These are phyloP conservation scores for Cyanoderma ruficeps DNA, from an alignment of 2,113 vertebrate species.

Conservation along the genomic window DNA sequence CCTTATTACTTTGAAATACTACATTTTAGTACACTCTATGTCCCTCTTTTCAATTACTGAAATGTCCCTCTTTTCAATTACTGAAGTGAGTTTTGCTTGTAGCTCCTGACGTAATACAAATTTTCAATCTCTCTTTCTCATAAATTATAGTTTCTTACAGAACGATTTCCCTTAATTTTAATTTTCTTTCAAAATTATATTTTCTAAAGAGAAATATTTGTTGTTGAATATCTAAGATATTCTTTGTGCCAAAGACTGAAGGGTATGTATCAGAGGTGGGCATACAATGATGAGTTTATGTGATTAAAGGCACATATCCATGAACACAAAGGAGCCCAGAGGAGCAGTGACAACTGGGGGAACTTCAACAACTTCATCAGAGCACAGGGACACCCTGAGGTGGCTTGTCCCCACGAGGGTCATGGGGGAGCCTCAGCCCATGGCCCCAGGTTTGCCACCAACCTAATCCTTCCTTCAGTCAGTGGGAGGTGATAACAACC, in stretches of 20 bases:
- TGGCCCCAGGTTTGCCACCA: not conserved
- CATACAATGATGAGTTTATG: not conserved
- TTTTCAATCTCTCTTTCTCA: not conserved
- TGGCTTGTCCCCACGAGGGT: rapidly evolving
- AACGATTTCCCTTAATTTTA: not conserved
- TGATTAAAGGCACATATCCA: not conserved
- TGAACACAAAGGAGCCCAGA: not conserved
- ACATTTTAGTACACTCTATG: not conserved
- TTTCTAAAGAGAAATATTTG: not conserved
- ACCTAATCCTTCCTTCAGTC: not conserved
- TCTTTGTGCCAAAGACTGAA: not conserved
- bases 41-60: not conserved
- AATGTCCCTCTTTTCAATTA: not conserved
- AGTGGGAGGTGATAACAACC: not conserved
- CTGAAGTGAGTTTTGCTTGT: not conserved
- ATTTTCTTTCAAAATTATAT: not conserved
- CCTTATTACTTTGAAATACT: not conserved
- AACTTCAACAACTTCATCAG: not conserved
- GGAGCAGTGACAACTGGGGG: not conserved
- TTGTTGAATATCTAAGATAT: not conserved
- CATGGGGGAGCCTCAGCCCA: rapidly evolving
- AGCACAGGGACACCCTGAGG: not conserved
- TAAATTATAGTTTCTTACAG: not conserved
- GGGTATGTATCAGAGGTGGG: not conserved
- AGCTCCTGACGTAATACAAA: not conserved